These are phyloP conservation scores for Todus mexicanus DNA, from an alignment of 2,797 vertebrate species.

Conservation along the genomic window DNA sequence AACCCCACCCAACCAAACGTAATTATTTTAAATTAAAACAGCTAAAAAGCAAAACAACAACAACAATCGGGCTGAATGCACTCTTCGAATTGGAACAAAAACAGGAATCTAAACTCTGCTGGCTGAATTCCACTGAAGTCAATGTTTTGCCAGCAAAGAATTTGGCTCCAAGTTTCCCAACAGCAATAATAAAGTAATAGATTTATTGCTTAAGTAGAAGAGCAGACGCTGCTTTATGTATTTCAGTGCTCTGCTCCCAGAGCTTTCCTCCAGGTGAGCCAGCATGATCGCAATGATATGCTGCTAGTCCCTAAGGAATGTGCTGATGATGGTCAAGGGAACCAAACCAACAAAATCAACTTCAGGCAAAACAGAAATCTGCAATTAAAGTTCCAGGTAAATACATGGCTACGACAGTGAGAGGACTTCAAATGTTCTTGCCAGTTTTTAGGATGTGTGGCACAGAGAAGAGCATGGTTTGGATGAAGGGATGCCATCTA, in stretches of 20 bases:
- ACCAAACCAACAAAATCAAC: neutral
- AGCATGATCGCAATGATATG: rapidly evolving
- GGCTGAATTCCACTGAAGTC: neutral
- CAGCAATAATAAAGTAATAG: slow-evolving; percentile 49
- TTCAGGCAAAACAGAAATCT: neutral
- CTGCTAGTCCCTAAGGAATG: neutral
- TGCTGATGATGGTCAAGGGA: neutral
- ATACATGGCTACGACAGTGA: neutral
- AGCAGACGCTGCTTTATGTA: neutral
- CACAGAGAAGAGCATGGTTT: neutral
- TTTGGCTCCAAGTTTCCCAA: slow-evolving; percentile 23
- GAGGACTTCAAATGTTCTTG: neutral
- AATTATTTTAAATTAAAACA: slow-evolving; percentile 49
- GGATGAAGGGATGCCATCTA: neutral
- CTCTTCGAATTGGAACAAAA: slow-evolving; percentile 35
- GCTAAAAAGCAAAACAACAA: neutral
- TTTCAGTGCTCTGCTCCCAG: neutral
- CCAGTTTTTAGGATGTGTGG: neutral
- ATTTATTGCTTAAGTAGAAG: slow-evolving; percentile 51
- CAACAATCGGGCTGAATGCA: neutral
- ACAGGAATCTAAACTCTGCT: slow-evolving; percentile 49
- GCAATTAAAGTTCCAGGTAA: neutral
- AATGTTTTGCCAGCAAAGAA: slow-evolving; percentile 43
- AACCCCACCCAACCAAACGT: neutral
- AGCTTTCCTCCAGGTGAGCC: slow-evolving; percentile 27